Percentiles rank a stretch among this genome's conserved stretches.
Conservation (phyloP, 2,888 invertebrate genomes). For the Fragum whitleyi region DNA sequence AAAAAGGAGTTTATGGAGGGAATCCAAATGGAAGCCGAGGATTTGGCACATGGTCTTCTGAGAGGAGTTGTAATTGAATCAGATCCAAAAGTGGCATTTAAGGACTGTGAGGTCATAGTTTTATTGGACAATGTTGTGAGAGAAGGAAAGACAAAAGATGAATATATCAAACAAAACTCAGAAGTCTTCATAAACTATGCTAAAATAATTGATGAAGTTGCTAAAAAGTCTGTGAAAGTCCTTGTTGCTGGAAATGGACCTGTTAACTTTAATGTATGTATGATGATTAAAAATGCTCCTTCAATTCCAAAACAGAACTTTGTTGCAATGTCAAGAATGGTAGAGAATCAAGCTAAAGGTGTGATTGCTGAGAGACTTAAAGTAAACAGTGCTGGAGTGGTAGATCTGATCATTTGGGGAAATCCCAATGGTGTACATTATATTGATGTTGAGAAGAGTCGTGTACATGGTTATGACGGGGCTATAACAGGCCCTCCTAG, state of each 20-base stretch:
- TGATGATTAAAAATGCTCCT: slow-evolving; percentile 80
- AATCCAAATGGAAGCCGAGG: slow-evolving; percentile 80
- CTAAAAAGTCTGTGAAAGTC: slow-evolving; percentile 78
- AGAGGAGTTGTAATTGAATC: slow-evolving; percentile 72
- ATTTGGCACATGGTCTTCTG: slow-evolving; percentile 78
- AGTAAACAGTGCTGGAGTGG: slow-evolving; percentile 82
- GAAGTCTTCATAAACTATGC: slow-evolving; percentile 77
- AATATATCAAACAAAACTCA: slow-evolving; percentile 77
- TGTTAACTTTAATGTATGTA: slow-evolving; percentile 80
- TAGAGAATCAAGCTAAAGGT: slow-evolving; percentile 82
- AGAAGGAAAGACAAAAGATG: slow-evolving; percentile 66
- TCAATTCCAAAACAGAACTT: slow-evolving; percentile 79
- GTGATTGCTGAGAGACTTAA: slow-evolving; percentile 79
- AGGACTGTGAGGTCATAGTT: slow-evolving; percentile 77
- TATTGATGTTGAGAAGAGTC: slow-evolving; percentile 72
- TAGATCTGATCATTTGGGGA: slow-evolving; percentile 84
- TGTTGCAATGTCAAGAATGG: slow-evolving; percentile 77
- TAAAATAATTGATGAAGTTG: slow-evolving; percentile 75
- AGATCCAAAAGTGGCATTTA: slow-evolving; percentile 76
- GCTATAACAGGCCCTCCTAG: slow-evolving; percentile 83
- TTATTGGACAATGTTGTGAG: slow-evolving; percentile 75
- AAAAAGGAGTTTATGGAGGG: slow-evolving; percentile 72
- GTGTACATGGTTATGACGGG: slow-evolving; percentile 83
- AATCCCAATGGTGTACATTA: slow-evolving; percentile 76
- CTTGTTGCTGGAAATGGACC: slow-evolving; percentile 81